Evolutionary conservation across 2,888 invertebrate genomes (phyloP).

Genomic region (Acholoe squamosa): DNA sequence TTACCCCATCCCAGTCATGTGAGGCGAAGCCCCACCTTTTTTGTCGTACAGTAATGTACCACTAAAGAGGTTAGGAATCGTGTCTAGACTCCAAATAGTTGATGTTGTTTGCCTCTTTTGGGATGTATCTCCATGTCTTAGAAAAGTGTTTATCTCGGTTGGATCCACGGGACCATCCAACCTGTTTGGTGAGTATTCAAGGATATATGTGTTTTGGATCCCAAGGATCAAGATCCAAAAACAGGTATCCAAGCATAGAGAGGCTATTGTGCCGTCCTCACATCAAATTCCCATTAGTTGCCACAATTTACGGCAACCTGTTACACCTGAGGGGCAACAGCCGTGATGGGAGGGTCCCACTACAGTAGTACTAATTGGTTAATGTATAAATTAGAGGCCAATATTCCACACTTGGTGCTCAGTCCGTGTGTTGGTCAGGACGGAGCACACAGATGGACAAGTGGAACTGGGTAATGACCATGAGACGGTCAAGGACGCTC

Average conservation of each 20-base stretch:
- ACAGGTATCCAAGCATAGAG: not conserved
- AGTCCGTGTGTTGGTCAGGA: not conserved
- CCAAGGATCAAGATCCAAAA: not conserved
- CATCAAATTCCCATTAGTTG: not conserved
- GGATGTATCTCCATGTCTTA: not conserved
- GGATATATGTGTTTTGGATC: constrained; percentile 7
- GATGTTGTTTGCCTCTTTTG: constrained; percentile 2
- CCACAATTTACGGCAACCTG: not conserved
- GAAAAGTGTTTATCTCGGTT: not conserved
- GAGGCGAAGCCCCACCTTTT: not conserved
- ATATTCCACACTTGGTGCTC: not conserved
- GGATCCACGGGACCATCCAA: not conserved
- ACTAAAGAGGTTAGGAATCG: not conserved
- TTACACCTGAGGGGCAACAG: not conserved
- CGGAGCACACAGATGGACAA: not conserved
- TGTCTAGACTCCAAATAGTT: not conserved
- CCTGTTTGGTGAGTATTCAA: constrained; percentile 32
- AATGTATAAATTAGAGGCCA: constrained; percentile 7
- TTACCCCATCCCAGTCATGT: not conserved
- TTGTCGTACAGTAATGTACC: not conserved
- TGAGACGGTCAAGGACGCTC: not conserved
- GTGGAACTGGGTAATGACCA: not conserved
- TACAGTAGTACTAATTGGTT: not conserved
- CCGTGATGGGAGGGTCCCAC: not conserved
- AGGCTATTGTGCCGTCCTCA: not conserved